Conservation (phyloP, 2,888 invertebrate genomes). For the Drosophila affinis region DNA sequence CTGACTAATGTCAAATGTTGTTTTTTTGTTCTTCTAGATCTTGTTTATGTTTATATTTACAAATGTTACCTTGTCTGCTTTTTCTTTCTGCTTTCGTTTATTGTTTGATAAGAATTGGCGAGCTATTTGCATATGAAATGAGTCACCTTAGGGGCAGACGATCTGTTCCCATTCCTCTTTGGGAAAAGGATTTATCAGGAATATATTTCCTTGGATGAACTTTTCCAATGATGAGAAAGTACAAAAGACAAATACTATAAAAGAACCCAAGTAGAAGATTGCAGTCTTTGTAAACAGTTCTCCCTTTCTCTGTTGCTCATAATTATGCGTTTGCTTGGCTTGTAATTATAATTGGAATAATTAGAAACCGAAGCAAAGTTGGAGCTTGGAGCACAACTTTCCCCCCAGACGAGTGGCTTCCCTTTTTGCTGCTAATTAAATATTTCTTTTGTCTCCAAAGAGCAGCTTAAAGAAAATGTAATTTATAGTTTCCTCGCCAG, state of each 20-base stretch:
- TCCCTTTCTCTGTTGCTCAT: slow-evolving; percentile 67
- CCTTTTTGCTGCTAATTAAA: slow-evolving; percentile 34
- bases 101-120: slow-evolving; percentile 26
- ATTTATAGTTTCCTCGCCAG: not conserved
- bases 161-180: not conserved
- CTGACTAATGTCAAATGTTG: slow-evolving; percentile 38
- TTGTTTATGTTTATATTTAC: slow-evolving; percentile 1
- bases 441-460: slow-evolving; percentile 29
- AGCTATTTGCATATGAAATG: slow-evolving; percentile 21
- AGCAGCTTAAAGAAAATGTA: not conserved
- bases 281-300: slow-evolving; percentile 15
- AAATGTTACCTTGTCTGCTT: not conserved
- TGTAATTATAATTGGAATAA: slow-evolving; percentile 41
- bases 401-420: slow-evolving; percentile 9
- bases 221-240: no score
- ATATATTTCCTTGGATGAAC: no score
- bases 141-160: slow-evolving; percentile 19
- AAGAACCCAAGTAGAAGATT: slow-evolving; percentile 53
- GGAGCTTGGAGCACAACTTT: slow-evolving; percentile 37
- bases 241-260: not conserved
- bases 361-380: slow-evolving; percentile 58
- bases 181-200: no score
- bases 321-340: slow-evolving; percentile 67
- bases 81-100: slow-evolving; percentile 6
- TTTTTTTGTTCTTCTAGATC: slow-evolving; percentile 11